Percentiles rank a stretch among this genome's conserved stretches.
Evolutionary conservation across 2,113 vertebrate species (phyloP).

Genomic region (Lichenostomus cassidix): DNA sequence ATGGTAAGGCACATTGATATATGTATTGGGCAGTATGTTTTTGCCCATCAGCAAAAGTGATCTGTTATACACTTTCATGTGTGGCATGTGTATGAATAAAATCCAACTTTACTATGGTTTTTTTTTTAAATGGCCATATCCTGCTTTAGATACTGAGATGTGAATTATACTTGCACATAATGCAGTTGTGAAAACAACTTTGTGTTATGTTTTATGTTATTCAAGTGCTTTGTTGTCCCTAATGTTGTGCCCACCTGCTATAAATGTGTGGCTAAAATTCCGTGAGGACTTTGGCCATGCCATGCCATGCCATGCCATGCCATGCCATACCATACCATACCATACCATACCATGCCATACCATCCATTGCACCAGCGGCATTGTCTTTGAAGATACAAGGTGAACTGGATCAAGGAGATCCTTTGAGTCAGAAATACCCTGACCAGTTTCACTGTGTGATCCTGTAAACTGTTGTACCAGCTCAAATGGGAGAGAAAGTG

Average conservation of each 20-base stretch:
- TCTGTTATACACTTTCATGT: not conserved
- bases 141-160: not conserved
- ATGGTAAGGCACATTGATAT: not conserved
- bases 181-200: not conserved
- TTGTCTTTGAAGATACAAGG: not conserved
- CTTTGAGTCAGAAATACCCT: not conserved
- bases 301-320: no score
- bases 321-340: no score
- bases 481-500: not conserved
- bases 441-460: not conserved
- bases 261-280: not conserved
- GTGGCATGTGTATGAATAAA: not conserved
- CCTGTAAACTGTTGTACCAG: not conserved
- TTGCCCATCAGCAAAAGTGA: not conserved
- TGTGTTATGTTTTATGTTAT: not conserved
- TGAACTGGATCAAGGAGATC: not conserved
- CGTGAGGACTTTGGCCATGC: not conserved
- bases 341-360: no score
- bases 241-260: not conserved
- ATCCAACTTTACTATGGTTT: not conserved
- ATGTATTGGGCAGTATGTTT: not conserved
- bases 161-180: not conserved
- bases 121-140: not conserved
- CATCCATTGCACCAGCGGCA: fast-evolving
- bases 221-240: not conserved